Evolutionary conservation across 2,888 invertebrate species (phyloP), one percentile per base, ranked within the genome.

Genomic region (Steinernema carpocapsae): DNA sequence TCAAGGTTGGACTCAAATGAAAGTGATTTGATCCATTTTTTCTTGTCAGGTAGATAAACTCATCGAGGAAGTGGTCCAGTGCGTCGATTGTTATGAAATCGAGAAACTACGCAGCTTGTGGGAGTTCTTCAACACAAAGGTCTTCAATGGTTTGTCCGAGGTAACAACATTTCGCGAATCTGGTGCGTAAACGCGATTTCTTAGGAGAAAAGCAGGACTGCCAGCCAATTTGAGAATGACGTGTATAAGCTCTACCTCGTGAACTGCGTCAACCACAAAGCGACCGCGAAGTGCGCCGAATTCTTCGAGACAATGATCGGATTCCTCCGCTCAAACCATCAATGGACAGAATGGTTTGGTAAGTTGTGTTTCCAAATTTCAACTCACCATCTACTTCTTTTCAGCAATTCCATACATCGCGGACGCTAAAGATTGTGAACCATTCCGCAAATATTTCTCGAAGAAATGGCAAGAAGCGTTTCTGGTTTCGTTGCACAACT

Each of bases 391-490:
- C 42, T 51, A 24, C 24, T 17, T 22, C 37, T 37, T 51, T 91
- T 71, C 88, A 97, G 96, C 93, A 89, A 90, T 97, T 77, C 94
- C 96, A 0, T 97, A 93, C 88, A 91, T 94, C 71, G 93, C 93
- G 88, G 94, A 93, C 88, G 94, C 95, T 0, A 95, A 95, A 88
- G 95, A 95, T 85, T 93, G 93, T 87, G 92, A 93, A 17, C 91
- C 91, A 46, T 97, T 94, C 89, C 92, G 93, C 19, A 91, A 94
- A 73, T 94, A 94, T 89, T 97, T 95, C 89, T 93, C 93, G 10
- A 92, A 93, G 79, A 93, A 93, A 76, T 97, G 97, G 97, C 95
- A 95, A 88, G 97, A 97, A 88, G 95, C 94, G 37, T 92, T 95
- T 83, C 89, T 94, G 74, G 92, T 93, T 42, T 96, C 96, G 0